phyloP scores from a whole-genome alignment of 2,888 invertebrate species.

The Drosophila cognata region DNA sequence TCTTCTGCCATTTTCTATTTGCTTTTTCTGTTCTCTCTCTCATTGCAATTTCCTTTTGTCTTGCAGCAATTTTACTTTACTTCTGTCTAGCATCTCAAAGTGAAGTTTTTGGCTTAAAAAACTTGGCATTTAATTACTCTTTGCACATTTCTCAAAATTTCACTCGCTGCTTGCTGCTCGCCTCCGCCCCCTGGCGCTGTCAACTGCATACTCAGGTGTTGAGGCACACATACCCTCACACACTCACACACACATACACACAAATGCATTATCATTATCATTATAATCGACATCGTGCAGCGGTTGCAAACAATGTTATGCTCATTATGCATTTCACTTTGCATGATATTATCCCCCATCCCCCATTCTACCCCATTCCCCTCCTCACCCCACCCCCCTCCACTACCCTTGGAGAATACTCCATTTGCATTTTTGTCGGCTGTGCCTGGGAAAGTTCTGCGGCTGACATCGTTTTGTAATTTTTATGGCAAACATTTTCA shows the following conservation, averaged over 20 bases:
- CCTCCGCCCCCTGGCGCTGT: constrained; percentile 12
- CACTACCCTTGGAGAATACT: not conserved
- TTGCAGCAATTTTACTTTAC: constrained; percentile 73
- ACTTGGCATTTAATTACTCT: constrained; percentile 75
- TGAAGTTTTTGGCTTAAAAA: constrained; percentile 47
- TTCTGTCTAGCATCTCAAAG: constrained; percentile 50
- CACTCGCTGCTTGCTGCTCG: constrained; percentile 25
- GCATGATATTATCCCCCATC: constrained; percentile 35
- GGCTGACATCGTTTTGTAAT: constrained; percentile 54
- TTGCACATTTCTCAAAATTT: constrained; percentile 77
- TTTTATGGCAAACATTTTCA: constrained; percentile 47
- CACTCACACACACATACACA: constrained; percentile 27
- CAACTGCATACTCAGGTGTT: constrained; percentile 61
- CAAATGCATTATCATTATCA: constrained; percentile 66
- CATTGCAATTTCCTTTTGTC: constrained; percentile 67
- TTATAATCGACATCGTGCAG: constrained; percentile 59
- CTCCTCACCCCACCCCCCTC: not conserved
- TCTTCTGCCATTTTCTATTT: constrained; percentile 12
- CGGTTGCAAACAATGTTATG: constrained; percentile 63
- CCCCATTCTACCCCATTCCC: constrained; percentile 1
- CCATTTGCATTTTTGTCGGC: constrained; percentile 2
- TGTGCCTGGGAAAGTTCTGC: constrained; percentile 65
- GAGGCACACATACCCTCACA: constrained; percentile 20
- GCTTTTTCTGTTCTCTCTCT: not conserved
- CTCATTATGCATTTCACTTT: constrained; percentile 76